phyloP scores from a whole-genome alignment of 2,888 invertebrate species.

The Meghimatium bilineatum region DNA sequence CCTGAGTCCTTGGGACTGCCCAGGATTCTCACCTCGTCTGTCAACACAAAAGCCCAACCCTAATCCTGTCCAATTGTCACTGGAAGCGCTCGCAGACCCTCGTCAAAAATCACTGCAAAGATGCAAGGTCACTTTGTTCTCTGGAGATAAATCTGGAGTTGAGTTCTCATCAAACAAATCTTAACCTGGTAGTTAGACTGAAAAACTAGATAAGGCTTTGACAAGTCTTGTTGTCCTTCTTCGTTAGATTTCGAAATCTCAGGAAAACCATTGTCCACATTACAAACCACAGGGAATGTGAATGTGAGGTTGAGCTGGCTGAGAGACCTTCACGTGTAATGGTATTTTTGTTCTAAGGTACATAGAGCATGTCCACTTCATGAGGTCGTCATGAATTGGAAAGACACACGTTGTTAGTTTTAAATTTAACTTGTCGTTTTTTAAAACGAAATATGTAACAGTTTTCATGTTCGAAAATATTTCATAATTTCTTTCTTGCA shows the following conservation, averaged over 20 bases:
- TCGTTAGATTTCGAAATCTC: neutral
- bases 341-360: no score
- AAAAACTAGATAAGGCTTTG: neutral
- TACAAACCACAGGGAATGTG: neutral
- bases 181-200: constrained; percentile 15
- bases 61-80: constrained; percentile 36
- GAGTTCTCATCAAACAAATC: constrained; percentile 33
- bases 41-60: constrained; percentile 33
- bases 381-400: no score
- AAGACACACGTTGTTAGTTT: no score
- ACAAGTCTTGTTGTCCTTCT: constrained; percentile 10
- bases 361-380: no score
- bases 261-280: neutral
- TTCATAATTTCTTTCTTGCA: no score
- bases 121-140: constrained; percentile 27
- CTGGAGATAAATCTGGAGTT: constrained; percentile 26
- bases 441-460: no score
- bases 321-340: neutral
- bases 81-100: constrained; percentile 41
- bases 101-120: constrained; percentile 37
- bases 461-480: no score
- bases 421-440: no score
- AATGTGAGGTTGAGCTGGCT: neutral
- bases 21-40: constrained; percentile 42
- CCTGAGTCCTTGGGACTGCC: constrained; percentile 37